phyloP scores from a whole-genome alignment of 2,888 invertebrate genomes.

The Cataglyphis albicans region DNA sequence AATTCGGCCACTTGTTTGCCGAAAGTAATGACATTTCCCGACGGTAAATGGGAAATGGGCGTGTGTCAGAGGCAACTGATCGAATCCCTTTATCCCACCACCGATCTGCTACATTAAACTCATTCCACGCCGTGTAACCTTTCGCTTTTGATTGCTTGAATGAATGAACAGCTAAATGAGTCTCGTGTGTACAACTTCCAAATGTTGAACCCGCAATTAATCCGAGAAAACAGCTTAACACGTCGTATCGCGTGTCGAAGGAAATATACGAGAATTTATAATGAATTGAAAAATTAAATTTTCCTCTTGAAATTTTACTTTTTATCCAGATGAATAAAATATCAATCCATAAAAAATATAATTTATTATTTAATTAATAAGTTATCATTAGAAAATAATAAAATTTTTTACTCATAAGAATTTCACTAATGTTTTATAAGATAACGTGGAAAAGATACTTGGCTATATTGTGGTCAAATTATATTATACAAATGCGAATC shows the following conservation, averaged over 20 bases:
- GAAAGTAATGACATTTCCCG: conserved; percentile 53
- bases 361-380: conserved; percentile 5
- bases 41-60: conserved; percentile 60
- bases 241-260: neutral
- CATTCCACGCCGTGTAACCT: conserved; percentile 61
- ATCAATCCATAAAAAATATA: conserved; percentile 48
- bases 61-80: conserved; percentile 60
- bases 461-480: neutral
- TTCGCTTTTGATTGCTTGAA: conserved; percentile 66
- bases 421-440: neutral
- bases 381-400: neutral
- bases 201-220: neutral
- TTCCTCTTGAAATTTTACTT: neutral
- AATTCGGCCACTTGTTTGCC: conserved; percentile 41
- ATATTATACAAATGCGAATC: neutral
- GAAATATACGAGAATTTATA: neutral
- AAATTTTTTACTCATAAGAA: neutral
- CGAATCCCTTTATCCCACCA: conserved; percentile 65
- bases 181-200: conserved; percentile 52
- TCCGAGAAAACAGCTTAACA: conserved; percentile 25
- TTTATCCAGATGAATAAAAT: neutral
- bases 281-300: neutral
- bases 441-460: neutral
- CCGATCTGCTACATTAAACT: conserved; percentile 55
- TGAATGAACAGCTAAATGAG: conserved; percentile 70